Percentiles rank a stretch among this genome's conserved stretches.
Conservation (phyloP, 2,113 vertebrate species). For the Scortum barcoo region DNA sequence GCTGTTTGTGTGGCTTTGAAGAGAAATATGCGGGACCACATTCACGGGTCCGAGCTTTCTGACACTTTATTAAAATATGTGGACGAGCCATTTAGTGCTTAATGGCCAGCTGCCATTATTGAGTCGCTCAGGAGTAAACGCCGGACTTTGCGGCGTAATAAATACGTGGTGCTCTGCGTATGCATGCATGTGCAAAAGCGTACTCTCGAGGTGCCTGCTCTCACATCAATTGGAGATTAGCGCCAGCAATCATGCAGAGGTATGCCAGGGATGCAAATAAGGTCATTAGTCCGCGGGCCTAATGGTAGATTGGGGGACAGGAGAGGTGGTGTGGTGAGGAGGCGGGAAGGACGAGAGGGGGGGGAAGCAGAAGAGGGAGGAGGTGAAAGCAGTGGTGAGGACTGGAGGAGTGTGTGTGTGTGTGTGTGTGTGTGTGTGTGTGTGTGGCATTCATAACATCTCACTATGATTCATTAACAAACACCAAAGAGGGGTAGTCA, state of each 20-base stretch:
- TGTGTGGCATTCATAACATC: constrained; percentile 85
- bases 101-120: constrained; percentile 96
- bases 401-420: no score
- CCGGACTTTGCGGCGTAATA: constrained; percentile 76
- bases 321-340: constrained; percentile 86
- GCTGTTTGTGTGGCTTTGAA: constrained; percentile 89
- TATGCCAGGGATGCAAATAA: constrained; percentile 96
- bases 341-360: constrained; percentile 63
- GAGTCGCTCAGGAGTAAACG: constrained; percentile 94
- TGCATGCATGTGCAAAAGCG: constrained; percentile 35
- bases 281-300: constrained; percentile 93
- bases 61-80: constrained; percentile 97
- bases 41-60: constrained; percentile 70
- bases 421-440: no score
- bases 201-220: constrained; percentile 47
- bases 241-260: constrained; percentile 91
- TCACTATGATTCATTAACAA: constrained; percentile 57
- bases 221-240: constrained; percentile 75
- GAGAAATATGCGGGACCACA: constrained; percentile 79
- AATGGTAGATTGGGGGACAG: constrained; percentile 84
- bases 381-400: constrained; percentile 88
- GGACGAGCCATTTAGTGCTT: constrained; percentile 98
- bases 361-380: constrained; percentile 76
- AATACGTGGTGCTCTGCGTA: constrained; percentile 43
- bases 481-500: constrained; percentile 40